These are phyloP conservation scores for Gouania willdenowi DNA, from an alignment of 2,797 vertebrate genomes.

Conservation along the genomic window DNA sequence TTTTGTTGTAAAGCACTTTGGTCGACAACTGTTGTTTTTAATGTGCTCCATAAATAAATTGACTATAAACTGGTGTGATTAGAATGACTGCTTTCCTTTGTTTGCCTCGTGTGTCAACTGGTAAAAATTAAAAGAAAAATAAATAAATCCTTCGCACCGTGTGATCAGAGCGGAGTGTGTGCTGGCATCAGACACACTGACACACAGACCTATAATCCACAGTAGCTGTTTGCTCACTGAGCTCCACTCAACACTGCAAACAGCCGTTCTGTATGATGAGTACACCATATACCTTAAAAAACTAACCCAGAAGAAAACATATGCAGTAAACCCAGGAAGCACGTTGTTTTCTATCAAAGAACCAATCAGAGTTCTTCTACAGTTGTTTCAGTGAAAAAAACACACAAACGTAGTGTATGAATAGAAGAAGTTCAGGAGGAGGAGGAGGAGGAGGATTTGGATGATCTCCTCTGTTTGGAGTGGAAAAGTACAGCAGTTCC, in stretches of 20 bases:
- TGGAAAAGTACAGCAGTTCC: conserved; percentile 60
- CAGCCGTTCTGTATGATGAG: too few species aligned
- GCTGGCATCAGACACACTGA: neutral
- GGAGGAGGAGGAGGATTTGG: conserved; percentile 28
- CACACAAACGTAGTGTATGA: conserved; percentile 9
- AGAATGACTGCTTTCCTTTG: too few species aligned
- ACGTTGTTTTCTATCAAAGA: neutral
- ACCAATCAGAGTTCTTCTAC: conserved; percentile 12
- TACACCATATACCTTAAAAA: too few species aligned
- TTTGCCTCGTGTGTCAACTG: too few species aligned
- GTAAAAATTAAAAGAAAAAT: too few species aligned
- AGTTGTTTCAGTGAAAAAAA: neutral
- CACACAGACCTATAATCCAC: neutral
- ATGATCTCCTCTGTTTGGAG: conserved; percentile 32
- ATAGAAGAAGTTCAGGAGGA: conserved; percentile 20
- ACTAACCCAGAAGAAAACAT: neutral
- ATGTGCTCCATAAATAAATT: too few species aligned
- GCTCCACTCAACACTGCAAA: too few species aligned
- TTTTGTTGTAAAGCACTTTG: too few species aligned
- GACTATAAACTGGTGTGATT: too few species aligned
- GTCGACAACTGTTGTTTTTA: too few species aligned
- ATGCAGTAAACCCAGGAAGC: neutral
- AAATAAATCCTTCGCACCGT: conserved; percentile 17
- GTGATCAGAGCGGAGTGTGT: too few species aligned
- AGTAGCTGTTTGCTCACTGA: too few species aligned